Conservation (phyloP, 2,797 vertebrate genomes). For the Triplophysa bombifrons region DNA sequence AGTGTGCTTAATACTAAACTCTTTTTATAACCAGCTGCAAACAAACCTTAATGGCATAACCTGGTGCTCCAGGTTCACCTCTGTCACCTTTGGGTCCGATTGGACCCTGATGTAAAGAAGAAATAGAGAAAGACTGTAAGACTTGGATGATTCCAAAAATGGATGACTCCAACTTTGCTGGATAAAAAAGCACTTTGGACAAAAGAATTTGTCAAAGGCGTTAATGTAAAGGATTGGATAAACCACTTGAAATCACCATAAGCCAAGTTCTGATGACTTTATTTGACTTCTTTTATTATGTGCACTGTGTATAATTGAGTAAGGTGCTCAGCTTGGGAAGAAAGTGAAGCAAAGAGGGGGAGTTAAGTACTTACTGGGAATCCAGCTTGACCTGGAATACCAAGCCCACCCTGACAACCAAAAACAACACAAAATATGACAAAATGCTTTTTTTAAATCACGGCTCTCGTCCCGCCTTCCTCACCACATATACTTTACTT, state of each 20-base stretch:
- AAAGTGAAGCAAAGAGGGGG: background rate
- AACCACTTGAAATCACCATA: background rate
- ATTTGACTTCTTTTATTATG: background rate
- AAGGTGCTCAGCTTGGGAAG: background rate
- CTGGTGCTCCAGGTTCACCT: conserved; percentile 80
- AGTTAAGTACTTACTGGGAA: conserved; percentile 81
- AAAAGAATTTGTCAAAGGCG: too few species aligned
- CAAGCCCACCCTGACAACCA: conserved; percentile 73
- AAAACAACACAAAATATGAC: conserved; percentile 23
- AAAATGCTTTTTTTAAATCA: background rate
- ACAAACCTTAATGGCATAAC: conserved; percentile 84
- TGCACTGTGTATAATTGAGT: background rate
- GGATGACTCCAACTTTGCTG: background rate
- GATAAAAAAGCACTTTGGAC: too few species aligned
- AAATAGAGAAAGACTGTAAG: background rate
- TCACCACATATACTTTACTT: too few species aligned
- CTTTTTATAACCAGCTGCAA: background rate
- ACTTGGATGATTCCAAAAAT: background rate
- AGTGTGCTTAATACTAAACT: background rate
- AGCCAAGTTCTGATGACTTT: background rate
- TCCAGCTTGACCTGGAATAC: conserved; percentile 79
- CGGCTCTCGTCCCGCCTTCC: too few species aligned
- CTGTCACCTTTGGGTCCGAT: conserved; percentile 87
- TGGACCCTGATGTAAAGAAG: conserved; percentile 77
- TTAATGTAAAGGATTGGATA: background rate